These are phyloP conservation scores for Ceyx cyanopectus DNA, from an alignment of 2,113 vertebrate species.

Conservation along the genomic window DNA sequence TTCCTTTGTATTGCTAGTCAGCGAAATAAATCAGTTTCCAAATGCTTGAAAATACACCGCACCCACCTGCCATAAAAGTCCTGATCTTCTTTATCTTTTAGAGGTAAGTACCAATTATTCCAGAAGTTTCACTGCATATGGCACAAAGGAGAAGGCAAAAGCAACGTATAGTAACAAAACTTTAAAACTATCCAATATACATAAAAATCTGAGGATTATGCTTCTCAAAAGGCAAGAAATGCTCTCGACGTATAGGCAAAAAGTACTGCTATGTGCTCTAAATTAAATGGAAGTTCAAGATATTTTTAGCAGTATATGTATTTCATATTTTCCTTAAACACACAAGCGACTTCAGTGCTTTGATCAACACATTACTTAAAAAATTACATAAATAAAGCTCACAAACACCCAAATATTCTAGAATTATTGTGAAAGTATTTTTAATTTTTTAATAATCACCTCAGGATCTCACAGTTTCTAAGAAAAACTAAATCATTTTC, in stretches of 20 bases:
- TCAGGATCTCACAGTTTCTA: background rate
- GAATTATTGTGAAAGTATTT: background rate
- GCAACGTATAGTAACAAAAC: background rate
- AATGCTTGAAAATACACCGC: background rate
- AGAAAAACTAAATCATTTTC: background rate
- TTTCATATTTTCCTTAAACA: background rate
- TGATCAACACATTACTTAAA: background rate
- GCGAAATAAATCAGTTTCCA: background rate
- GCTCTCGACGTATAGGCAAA: background rate
- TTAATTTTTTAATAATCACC: background rate
- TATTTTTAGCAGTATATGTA: background rate
- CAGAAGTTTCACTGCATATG: background rate
- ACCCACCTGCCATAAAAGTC: background rate
- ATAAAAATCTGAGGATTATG: background rate
- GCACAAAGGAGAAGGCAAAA: background rate
- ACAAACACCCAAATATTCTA: background rate
- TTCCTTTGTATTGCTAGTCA: background rate
- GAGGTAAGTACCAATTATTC: background rate
- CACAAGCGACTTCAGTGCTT: background rate
- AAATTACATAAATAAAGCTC: background rate
- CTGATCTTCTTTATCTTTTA: background rate
- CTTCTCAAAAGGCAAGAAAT: background rate
- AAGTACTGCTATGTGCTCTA: background rate
- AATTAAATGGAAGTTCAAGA: background rate
- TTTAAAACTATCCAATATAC: background rate